Percentiles rank a stretch among this genome's conserved stretches.
These are phyloP conservation scores for Cepaea hortensis DNA, from an alignment of 2,888 invertebrate species.

Conservation along the genomic window DNA sequence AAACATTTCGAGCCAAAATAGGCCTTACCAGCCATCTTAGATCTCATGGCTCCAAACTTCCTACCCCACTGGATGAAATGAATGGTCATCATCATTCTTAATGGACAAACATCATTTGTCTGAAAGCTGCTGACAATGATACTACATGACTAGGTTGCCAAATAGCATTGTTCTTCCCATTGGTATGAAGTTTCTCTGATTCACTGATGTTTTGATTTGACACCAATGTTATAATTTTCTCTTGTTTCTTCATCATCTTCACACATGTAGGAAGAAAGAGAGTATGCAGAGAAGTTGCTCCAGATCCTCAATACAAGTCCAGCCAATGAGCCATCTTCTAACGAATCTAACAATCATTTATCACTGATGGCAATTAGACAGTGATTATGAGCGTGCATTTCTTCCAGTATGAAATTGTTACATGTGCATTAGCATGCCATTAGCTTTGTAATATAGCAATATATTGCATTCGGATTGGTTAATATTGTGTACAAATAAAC, in stretches of 20 bases:
- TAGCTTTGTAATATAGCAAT: not conserved
- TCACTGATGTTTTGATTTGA: not conserved
- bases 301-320: conserved; percentile 31
- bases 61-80: no score
- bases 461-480: not conserved
- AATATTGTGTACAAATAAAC: not conserved
- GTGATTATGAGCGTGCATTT: not conserved
- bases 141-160: no score
- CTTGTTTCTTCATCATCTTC: not conserved
- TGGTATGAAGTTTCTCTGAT: not conserved
- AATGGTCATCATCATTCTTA: no score
- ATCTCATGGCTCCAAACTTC: no score
- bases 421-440: not conserved
- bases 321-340: not conserved
- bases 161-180: no score
- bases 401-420: not conserved
- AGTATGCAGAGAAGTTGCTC: conserved; percentile 48
- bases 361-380: conserved; percentile 31
- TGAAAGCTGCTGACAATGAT: no score
- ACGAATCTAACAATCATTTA: not conserved
- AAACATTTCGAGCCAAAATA: no score
- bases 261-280: conserved; percentile 48
- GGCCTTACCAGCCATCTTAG: no score
- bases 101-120: no score
- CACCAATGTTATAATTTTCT: not conserved